Base-by-base conservation (phyloP, 2,797 vertebrate genomes). In the Cebuella pygmaea region DNA sequence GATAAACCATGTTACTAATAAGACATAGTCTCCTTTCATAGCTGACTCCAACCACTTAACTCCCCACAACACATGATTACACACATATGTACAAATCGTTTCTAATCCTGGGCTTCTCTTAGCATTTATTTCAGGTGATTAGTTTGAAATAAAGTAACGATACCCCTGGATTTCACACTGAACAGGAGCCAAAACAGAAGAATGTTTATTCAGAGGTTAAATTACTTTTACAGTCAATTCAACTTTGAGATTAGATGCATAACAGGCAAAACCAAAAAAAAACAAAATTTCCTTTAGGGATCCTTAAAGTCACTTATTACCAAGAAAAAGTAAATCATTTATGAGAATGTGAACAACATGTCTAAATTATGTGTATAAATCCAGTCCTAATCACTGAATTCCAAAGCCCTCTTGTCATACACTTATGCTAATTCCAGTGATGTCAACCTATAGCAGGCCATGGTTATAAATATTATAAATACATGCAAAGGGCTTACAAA, bases 1-100 rank as follows among this genome's bases (percentile, higher is more conserved):
- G 39, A 82, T 81, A 95, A 96, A 90, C 67, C 52, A 36, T 72
- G 82, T 74, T 78, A 90, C 74, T 84, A 97, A 92, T 92, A 95
- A 33, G 30, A 39, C 85, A 94, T 30, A 76, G 57, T 78, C 41
- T 87, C 70, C 81, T 96, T 95, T 82, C 67, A 96, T 70, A 91
- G 80, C 74, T 67, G 39, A 80, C 57, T 59, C 88, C 52, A 85
- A 33, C 39, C 52, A 88, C 41, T 94, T 85, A 76, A 90, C 19
- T 82, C 20, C 14, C 76, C 72, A 24, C 19, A 39, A 59, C 5
- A 88, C 27, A 92, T 26, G 24, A 46, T 88, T 14, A 52, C 8
- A 90, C 2, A 9, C 5, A 57, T 36, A 41, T 11, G 59, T 1
- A 92, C 48, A 89, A 24, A 90, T 1, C 75, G 17, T 82, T 97